These are phyloP conservation scores for Melinaea marsaeus DNA, from an alignment of 2,888 invertebrate species.

Conservation along the genomic window DNA sequence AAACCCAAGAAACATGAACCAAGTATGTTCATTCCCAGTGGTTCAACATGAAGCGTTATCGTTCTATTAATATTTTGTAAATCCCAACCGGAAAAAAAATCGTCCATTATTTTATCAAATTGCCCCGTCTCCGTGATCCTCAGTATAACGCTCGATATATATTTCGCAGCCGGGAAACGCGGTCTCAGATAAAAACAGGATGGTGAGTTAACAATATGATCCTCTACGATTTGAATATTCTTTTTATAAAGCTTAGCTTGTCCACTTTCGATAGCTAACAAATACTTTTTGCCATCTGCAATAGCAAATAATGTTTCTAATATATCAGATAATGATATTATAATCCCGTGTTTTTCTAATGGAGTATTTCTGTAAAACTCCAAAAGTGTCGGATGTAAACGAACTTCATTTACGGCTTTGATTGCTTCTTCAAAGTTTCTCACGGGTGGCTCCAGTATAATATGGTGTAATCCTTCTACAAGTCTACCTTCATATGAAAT, in stretches of 20 bases:
- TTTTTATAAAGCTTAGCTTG: background rate
- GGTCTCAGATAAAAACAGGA: background rate
- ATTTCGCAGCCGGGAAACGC: background rate
- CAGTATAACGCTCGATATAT: background rate
- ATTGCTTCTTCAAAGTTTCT: constrained; percentile 38
- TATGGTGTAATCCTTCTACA: constrained; percentile 44
- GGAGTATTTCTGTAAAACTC: constrained; percentile 1
- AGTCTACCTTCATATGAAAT: constrained; percentile 55
- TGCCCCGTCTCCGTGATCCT: background rate
- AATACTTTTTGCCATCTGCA: background rate
- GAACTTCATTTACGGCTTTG: background rate
- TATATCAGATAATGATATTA: background rate
- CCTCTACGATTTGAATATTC: background rate
- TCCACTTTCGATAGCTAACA: background rate
- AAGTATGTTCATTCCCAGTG: background rate
- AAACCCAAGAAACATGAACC: background rate
- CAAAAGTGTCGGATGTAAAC: background rate
- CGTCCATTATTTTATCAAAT: background rate
- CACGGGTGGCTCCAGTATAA: constrained; percentile 45
- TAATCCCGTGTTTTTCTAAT: background rate
- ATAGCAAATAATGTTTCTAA: background rate
- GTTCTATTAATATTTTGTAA: background rate
- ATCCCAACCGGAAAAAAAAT: background rate
- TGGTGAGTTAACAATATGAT: background rate
- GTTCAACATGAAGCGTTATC: background rate